Evolutionary conservation across 2,888 invertebrate genomes (phyloP), one percentile per base, ranked within the genome.

Genomic region (Eurois occulta): DNA sequence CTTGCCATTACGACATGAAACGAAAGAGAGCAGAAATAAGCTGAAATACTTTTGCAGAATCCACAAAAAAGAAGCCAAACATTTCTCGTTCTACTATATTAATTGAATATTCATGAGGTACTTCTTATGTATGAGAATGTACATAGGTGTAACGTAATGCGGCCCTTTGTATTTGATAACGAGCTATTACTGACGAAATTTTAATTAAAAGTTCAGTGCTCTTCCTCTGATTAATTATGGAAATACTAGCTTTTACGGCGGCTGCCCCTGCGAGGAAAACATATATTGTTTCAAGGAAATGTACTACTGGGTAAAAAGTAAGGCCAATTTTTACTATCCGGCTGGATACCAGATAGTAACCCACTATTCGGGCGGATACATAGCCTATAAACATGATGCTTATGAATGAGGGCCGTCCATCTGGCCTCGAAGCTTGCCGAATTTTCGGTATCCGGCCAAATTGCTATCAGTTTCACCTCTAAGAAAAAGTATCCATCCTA

Each of bases 151-250:
- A n/a, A 32, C 46, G 24, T 48, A 38, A 66, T 10, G 24, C 18
- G 46, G 77, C 77, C 58, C 58, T 75, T 75, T 60, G 28, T 46
- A 13, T 38, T 58, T 55, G 38, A 18, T 58, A 75, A 75, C 32
- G 24, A 38, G 0, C 18, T 18, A 32, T 21, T 32, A 67, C 43
- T 11, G 21, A n/a, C 48, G 32, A 48, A 69, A 60, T 69, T 66
- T 21, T 48, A 64, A n/a, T 32, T 41, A n/a, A 58, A 52, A 75
- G 52, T 52, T 64, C 32, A 52, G n/a, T 35, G 35, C 13, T 21
- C 41, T 52, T 24, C 62, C 24, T 58, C 7, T 52, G 18, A 62
- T 10, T 21, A 62, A 62, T 21, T 21, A 21, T 62, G 32, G 21
- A 62, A 62, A 62, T 21, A 21, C 21, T 21, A 62, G 32, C 10